Evolutionary conservation across 2,888 invertebrate genomes (phyloP), one percentile per base, ranked within the genome.

Genomic region (Thecophora atra): DNA sequence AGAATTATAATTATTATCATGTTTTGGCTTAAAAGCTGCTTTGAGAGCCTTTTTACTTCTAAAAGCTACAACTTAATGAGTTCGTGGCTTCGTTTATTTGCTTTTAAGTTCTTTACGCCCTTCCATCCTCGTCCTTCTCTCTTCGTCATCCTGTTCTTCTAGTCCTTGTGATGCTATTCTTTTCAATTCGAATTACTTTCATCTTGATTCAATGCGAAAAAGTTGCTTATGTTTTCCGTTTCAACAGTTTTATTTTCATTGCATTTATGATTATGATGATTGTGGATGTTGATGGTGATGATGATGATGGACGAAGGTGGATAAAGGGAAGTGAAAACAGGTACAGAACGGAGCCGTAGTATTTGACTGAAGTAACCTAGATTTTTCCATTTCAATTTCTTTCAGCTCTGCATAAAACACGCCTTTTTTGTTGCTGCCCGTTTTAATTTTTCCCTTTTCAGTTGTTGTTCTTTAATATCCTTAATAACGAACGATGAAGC

Each of bases 201-300:
- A 81, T 81, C 80, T 81, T 78, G 80, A 81, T 81, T 77, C 81
- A 82, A 81, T 81, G 81, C 79, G 37, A 74, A 72, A 58, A 30
- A 26, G 44, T 44, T 64, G 52, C 21, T 71, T 26, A 58, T 71
- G 65, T 28, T 65, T 51, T 47, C 37, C 26, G 51, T 26, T 52
- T 17, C 60, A 28, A 19, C 42, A 47, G 47, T 26, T 65, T 28
- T 37, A 65, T 65, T 51, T 51, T 51, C 65, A 65, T 52, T 51
- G 52, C 65, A 65, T 65, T 65, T 51, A n/a, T n/a, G 47, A 1
- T n/a, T 15, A n/a, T 1, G 47, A n/a, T 47, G 47, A n/a, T 47
- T 11, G 13, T n/a, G 47, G 47, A 47, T 15, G 47, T 17, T 1
- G 47, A n/a, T 1, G 47, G 13, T 47, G 47, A 47, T n/a, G 6